phyloP scores from a whole-genome alignment of 1,140 invertebrate species.

The Oreohelix idahoensis region DNA sequence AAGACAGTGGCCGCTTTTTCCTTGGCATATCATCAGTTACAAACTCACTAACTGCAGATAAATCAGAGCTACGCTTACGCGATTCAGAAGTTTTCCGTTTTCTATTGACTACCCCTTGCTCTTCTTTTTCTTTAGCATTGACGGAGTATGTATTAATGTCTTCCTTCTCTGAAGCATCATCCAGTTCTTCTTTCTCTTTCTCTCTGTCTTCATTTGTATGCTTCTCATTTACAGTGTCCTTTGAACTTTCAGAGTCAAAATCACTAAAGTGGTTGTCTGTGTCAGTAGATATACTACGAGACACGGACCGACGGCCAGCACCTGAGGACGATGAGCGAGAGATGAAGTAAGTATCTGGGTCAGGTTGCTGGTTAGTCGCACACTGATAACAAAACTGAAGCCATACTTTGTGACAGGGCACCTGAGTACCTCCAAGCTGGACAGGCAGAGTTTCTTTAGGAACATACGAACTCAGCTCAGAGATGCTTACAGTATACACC shows the following conservation, averaged over 20 bases:
- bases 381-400: constrained; percentile 81
- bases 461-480: constrained; percentile 77
- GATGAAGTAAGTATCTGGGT: constrained; percentile 60
- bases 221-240: constrained; percentile 71
- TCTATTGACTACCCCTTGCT: constrained; percentile 31
- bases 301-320: constrained; percentile 40
- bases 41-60: constrained; percentile 38
- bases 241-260: constrained; percentile 75
- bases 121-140: constrained; percentile 29
- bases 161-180: constrained; percentile 57
- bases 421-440: constrained; percentile 88
- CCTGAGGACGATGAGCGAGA: constrained; percentile 20
- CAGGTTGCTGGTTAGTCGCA: constrained; percentile 52
- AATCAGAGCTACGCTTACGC: constrained; percentile 46
- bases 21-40: constrained; percentile 51
- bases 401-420: constrained; percentile 92
- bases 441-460: constrained; percentile 85
- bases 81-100: constrained; percentile 55
- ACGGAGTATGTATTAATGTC: constrained; percentile 47
- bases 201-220: constrained; percentile 69
- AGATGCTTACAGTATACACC: constrained; percentile 94
- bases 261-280: constrained; percentile 60
- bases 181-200: constrained; percentile 59
- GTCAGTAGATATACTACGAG: constrained; percentile 62
- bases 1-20: constrained; percentile 60